Evolutionary conservation across 2,888 invertebrate species (phyloP), one percentile per base, ranked within the genome.

Genomic region (Dasysyrphus tricinctus): DNA sequence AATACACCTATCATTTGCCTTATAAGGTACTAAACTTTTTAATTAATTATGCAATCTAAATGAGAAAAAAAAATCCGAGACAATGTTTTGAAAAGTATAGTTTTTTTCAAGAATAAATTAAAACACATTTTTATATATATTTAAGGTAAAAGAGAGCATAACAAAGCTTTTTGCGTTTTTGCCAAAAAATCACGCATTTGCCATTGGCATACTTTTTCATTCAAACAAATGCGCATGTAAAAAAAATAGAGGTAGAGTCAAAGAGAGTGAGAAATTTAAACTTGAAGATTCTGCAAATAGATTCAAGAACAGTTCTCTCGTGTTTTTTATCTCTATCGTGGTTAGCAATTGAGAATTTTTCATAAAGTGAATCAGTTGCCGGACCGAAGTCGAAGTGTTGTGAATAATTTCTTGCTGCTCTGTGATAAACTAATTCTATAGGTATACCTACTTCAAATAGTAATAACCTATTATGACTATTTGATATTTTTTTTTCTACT

Each of bases 301-400:
- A 86, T 86, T 86, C 86, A 86, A 86, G 81, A 75, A 81, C 86
- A 32, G 34, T 75, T 75, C 74, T 86, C 82, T 81, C 78, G 65
- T 65, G 44, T 67, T 73, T 69, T n/a, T 37, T 56, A 34, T 79
- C 42, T 78, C 69, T 69, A 59, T 59, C 73, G 39, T 54, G 67
- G 77, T 70, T 70, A 74, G 69, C 77, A 88, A 88, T 74, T 80
- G 78, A 57, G 57, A 78, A 80, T 73, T 85, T 88, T 90, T 90
- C 90, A 91, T 88, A 91, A 72, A 91, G 90, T 91, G 90, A 90
- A 90, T 91, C 88, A 91, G 90, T 91, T 89, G 90, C 90, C 90
- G 90, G 90, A 89, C 91, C 91, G 90, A 90, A 90, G 89, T 90
- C 88, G 88, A 88, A 83, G 83, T 80, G 84, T 82, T 75, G 87